Base-by-base conservation (phyloP, 2,888 invertebrate species). In the Dendrolimus pini region DNA sequence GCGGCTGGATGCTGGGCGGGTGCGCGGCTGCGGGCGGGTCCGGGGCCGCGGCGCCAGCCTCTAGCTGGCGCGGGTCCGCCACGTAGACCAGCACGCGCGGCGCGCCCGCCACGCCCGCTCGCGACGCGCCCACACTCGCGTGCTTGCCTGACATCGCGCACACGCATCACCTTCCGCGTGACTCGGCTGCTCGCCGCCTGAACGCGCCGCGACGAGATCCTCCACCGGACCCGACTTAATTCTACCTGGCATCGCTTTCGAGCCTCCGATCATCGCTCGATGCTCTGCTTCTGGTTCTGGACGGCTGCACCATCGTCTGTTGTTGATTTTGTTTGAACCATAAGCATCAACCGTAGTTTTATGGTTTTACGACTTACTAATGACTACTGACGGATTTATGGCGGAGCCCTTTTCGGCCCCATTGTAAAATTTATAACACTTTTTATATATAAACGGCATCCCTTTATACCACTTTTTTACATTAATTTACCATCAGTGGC, bases 81-180 rank as follows among this genome's bases (percentile, higher is more conserved):
- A 91, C 89, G 88, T 90, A 90, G 74, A 91, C 81, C 84, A 90
- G 84, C 82, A 91, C 83, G 85, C 90, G 89, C 83, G 89, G 84
- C 80, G 83, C 82, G 74, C 80, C 85, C 80, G 85, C 82, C 80
- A 81, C 85, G 79, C 84, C 86, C 84, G 86, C 85, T 85, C 90
- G 86, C 83, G 87, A 80, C 85, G 91, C 86, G 90, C 83, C 92
- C 88, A 92, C 91, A 86, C 94, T 93, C 91, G 94, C 94, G 94
- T 94, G 93, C 94, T 94, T 94, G 92, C 93, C 93, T 91, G 94
- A 93, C 94, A 94, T 94, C 91, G 92, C 93, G 92, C 91, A 92
- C 92, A 92, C 93, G 93, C 94, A 94, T 94, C 94, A 94, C 93
- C 93, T 93, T 88, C 82, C 80, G 78, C 83, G 78, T 75, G 73